Evolutionary conservation across 2,888 invertebrate species (phyloP).

Genomic region (Agrochola circellaris): DNA sequence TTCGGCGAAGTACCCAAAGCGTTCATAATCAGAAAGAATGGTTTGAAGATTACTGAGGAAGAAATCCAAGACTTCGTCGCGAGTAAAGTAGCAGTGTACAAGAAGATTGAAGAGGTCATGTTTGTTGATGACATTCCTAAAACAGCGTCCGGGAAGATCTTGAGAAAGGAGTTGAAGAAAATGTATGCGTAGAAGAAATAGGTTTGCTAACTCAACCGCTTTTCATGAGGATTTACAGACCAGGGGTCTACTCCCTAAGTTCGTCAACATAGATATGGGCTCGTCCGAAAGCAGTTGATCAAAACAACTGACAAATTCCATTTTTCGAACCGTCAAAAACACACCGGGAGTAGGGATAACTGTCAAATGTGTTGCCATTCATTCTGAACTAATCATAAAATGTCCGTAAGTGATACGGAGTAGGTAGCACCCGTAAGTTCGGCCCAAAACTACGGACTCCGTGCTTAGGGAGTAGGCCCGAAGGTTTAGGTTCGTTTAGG

Average conservation of each 20-base stretch:
- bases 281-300: no score
- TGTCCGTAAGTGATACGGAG: no score
- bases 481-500: background rate
- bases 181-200: constrained; percentile 76
- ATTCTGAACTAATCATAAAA: no score
- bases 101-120: constrained; percentile 92
- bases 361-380: no score
- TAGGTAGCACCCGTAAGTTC: no score
- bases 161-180: constrained; percentile 92
- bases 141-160: constrained; percentile 94
- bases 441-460: no score
- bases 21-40: constrained; percentile 92
- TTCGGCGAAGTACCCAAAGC: constrained; percentile 95
- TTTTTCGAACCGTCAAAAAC: no score
- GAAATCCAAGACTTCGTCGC: constrained; percentile 91
- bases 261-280: no score
- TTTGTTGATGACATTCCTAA: constrained; percentile 94
- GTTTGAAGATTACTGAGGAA: constrained; percentile 84
- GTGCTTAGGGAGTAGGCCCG: no score
- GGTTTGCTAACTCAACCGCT: background rate
- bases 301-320: no score
- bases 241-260: no score
- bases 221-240: background rate
- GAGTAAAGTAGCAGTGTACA: constrained; percentile 94
- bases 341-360: no score